These are phyloP conservation scores for Symphodus melops DNA, from an alignment of 2,113 vertebrate genomes.

Conservation along the genomic window DNA sequence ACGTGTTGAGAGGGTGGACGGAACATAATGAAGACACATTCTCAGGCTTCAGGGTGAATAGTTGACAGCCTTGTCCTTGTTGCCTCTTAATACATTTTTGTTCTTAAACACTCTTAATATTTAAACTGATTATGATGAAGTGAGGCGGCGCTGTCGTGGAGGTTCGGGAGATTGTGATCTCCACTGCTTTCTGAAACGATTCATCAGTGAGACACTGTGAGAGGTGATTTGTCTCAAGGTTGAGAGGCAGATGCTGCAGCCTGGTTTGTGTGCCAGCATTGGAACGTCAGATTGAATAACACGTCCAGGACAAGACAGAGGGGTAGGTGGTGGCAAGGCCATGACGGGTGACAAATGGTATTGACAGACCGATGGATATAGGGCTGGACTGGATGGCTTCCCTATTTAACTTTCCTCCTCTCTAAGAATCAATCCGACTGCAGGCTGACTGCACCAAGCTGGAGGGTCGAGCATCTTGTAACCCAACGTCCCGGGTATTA, in stretches of 20 bases:
- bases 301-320: constrained; percentile 30
- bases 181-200: constrained; percentile 16
- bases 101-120: constrained; percentile 30
- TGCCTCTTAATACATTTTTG: background rate
- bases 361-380: constrained; percentile 49
- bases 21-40: constrained; percentile 32
- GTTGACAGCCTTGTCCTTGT: background rate
- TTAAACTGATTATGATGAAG: constrained; percentile 31
- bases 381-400: constrained; percentile 21
- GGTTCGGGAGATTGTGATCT: constrained; percentile 14
- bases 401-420: constrained; percentile 33
- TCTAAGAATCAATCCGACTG: constrained; percentile 54
- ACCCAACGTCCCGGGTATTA: constrained; percentile 21
- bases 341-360: constrained; percentile 62
- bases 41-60: constrained; percentile 18
- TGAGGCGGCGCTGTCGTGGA: background rate
- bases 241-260: constrained; percentile 40
- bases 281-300: constrained; percentile 54
- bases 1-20: background rate
- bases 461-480: constrained; percentile 36
- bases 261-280: constrained; percentile 38
- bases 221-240: constrained; percentile 54
- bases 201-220: constrained; percentile 24
- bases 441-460: constrained; percentile 22
- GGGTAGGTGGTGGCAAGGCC: constrained; percentile 33